Conservation (phyloP, 2,797 vertebrate genomes). For the Macroramphosus scolopax region DNA sequence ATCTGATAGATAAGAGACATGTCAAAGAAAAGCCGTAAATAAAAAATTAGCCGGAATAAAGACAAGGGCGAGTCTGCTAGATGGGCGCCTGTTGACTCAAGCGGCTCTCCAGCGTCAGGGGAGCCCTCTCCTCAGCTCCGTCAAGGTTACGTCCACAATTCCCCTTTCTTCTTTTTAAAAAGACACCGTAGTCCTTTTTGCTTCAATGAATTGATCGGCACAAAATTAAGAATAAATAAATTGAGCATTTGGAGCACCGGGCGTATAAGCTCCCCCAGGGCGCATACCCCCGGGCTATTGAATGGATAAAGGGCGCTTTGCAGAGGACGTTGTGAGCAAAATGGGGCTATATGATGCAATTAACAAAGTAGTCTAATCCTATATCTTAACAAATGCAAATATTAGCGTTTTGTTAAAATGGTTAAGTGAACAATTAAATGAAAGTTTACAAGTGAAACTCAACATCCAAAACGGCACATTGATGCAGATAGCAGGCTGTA, state of each 20-base stretch:
- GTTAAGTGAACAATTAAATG: conserved; percentile 99
- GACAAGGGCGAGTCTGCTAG: conserved; percentile 99
- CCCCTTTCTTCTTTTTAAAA: conserved; percentile 98
- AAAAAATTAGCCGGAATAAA: conserved; percentile 99
- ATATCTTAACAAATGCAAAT: conserved; percentile 99
- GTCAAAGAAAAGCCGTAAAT: conserved; percentile 99
- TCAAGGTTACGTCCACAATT: conserved; percentile 99
- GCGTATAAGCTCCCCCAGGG: conserved; percentile 98
- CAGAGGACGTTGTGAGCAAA: conserved; percentile 92
- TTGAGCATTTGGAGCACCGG: conserved; percentile 97
- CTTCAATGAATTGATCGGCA: conserved; percentile 99
- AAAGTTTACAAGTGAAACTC: conserved; percentile 92
- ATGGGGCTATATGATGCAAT: conserved; percentile 95
- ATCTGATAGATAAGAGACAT: conserved; percentile 99
- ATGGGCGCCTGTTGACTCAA: conserved; percentile 99
- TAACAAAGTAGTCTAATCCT: conserved; percentile 99
- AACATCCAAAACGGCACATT: conserved; percentile 85
- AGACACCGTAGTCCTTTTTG: conserved; percentile 99
- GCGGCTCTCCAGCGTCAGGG: conserved; percentile 93
- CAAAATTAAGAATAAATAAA: conserved; percentile 99
- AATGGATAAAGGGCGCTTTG: conserved; percentile 92
- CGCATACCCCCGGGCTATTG: conserved; percentile 96
- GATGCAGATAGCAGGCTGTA: conserved; percentile 86
- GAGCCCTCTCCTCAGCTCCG: conserved; percentile 96
- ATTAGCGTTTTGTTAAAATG: conserved; percentile 99